These are phyloP conservation scores for Cinclus mexicanus DNA, from an alignment of 2,113 vertebrate species.

Conservation along the genomic window DNA sequence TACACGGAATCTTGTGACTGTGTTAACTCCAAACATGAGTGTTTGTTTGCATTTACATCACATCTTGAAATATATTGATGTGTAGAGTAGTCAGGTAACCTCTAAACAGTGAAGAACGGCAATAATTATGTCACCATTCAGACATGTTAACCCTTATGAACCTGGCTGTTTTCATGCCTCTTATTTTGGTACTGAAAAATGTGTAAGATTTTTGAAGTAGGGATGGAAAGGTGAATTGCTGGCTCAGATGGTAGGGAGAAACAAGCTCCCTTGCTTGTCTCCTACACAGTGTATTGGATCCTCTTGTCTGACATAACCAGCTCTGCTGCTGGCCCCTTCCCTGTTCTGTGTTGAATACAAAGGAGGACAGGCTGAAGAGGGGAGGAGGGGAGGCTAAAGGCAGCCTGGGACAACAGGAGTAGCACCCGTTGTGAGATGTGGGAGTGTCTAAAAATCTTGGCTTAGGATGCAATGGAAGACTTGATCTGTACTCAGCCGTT, in stretches of 20 bases:
- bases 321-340: background rate
- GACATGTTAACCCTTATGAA: background rate
- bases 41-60: conserved; percentile 55
- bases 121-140: conserved; percentile 7
- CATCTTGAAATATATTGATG: background rate
- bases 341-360: background rate
- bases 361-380: background rate
- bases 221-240: background rate
- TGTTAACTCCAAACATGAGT: conserved; percentile 51
- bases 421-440: background rate
- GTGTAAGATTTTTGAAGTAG: background rate
- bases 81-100: conserved; percentile 13
- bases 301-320: background rate
- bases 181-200: background rate
- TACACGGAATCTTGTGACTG: conserved; percentile 45
- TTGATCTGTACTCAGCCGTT: background rate
- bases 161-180: background rate
- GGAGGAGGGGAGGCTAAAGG: background rate
- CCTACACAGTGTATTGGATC: background rate
- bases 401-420: background rate
- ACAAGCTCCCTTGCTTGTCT: background rate
- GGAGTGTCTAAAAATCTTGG: conserved; percentile 27
- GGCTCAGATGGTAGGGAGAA: background rate
- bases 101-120: conserved; percentile 26
- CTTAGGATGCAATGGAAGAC: background rate